Percentiles rank a stretch among this genome's conserved stretches.
Evolutionary conservation across 2,888 invertebrate species (phyloP).

Genomic region (Poecilus cupreus): DNA sequence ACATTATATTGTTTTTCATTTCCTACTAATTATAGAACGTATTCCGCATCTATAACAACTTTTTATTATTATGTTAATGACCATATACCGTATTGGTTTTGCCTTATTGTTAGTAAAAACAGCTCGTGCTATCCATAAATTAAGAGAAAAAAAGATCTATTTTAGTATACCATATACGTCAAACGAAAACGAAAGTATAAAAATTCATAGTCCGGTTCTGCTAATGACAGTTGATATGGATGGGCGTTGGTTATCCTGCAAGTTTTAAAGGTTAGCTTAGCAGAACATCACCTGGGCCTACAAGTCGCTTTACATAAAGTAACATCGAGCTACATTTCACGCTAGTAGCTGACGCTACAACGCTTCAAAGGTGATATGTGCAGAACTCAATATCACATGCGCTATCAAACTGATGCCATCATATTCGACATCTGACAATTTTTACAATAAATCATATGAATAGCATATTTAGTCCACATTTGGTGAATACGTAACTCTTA

Average conservation of each 20-base stretch:
- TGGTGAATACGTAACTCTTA: not conserved
- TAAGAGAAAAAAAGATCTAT: not conserved
- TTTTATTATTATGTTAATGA: too few relatives aligned
- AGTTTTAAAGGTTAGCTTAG: slow-evolving; percentile 21
- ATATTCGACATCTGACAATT: not conserved
- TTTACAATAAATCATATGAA: not conserved
- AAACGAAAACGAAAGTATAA: not conserved
- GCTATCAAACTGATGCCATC: not conserved
- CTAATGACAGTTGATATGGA: slow-evolving; percentile 4
- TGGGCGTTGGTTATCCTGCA: slow-evolving; percentile 15
- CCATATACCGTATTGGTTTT: too few relatives aligned
- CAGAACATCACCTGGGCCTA: not conserved
- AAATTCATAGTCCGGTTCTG: not conserved
- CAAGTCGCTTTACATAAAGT: not conserved
- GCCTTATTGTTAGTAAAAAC: not conserved
- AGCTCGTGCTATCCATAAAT: not conserved
- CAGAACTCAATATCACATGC: not conserved
- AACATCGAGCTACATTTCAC: not conserved
- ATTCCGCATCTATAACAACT: too few relatives aligned
- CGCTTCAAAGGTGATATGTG: slow-evolving; percentile 14
- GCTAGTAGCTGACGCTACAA: not conserved
- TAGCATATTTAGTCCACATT: slow-evolving; percentile 1
- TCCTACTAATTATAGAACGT: too few relatives aligned
- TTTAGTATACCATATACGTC: not conserved
- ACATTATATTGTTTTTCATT: too few relatives aligned